phyloP scores from a whole-genome alignment of 2,113 vertebrate genomes.

The Nothoprocta perdicaria region DNA sequence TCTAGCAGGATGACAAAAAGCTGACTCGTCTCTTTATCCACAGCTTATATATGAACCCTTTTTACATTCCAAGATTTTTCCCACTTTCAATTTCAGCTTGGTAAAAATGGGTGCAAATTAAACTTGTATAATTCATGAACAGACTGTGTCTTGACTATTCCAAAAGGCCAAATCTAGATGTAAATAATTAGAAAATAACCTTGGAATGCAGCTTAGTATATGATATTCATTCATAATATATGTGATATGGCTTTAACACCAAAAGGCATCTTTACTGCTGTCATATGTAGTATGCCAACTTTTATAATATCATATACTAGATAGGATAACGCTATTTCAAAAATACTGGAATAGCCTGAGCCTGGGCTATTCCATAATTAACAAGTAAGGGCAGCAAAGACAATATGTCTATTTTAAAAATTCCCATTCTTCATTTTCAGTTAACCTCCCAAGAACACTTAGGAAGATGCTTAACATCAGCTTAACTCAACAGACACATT shows the following conservation, averaged over 20 bases:
- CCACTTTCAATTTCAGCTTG: background rate
- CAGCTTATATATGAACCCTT: background rate
- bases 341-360: background rate
- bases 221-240: background rate
- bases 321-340: background rate
- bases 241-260: background rate
- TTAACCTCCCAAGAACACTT: background rate
- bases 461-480: constrained; percentile 10
- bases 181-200: background rate
- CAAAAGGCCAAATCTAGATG: background rate
- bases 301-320: background rate
- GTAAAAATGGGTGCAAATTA: background rate
- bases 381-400: background rate
- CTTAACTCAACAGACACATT: background rate
- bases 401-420: accelerated
- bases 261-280: background rate
- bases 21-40: background rate
- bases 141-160: background rate
- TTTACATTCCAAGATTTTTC: background rate
- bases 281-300: background rate
- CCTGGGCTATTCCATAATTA: background rate
- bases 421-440: background rate
- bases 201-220: background rate
- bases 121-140: background rate
- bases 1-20: background rate